These are phyloP conservation scores for Dendronephthya gigantea DNA, from an alignment of 64 coral and sea anemone genomes.

Conservation along the genomic window DNA sequence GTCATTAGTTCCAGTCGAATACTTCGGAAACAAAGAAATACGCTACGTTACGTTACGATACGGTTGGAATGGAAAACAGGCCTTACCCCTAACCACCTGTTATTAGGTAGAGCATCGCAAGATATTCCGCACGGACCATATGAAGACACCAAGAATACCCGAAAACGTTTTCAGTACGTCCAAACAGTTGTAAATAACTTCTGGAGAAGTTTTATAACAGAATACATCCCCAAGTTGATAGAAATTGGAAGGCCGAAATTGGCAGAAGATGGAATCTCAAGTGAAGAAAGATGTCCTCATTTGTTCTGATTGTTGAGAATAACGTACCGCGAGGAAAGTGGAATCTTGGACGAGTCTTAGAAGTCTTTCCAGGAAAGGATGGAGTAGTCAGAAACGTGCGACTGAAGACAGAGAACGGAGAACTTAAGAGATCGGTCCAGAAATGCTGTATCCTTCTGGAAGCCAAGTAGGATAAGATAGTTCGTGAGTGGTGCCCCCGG, in stretches of 20 bases:
- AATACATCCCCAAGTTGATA: conserved; percentile 21
- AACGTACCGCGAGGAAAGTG: neutral
- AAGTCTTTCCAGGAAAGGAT: conserved; percentile 20
- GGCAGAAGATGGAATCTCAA: neutral
- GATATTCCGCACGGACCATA: neutral
- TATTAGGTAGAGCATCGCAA: neutral
- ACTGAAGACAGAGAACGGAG: conserved; percentile 19
- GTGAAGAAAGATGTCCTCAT: neutral
- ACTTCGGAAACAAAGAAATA: too few species aligned
- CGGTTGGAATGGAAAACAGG: too few species aligned
- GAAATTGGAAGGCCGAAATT: neutral
- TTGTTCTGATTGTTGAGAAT: conserved; percentile 12
- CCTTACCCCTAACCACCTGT: neutral
- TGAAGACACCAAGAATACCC: neutral
- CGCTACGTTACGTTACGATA: too few species aligned
- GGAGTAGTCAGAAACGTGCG: neutral
- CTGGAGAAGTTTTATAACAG: conserved; percentile 18
- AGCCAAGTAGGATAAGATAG: neutral
- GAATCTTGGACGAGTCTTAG: conserved; percentile 22
- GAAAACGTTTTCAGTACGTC: conserved; percentile 2
- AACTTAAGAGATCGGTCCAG: conserved; percentile 17
- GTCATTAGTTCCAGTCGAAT: too few species aligned
- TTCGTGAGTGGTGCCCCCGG: neutral
- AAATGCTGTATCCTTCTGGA: conserved; percentile 30
- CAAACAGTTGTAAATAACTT: conserved; percentile 3